Conservation (phyloP, 2,888 invertebrate genomes). For the Drosophila anomelani region DNA sequence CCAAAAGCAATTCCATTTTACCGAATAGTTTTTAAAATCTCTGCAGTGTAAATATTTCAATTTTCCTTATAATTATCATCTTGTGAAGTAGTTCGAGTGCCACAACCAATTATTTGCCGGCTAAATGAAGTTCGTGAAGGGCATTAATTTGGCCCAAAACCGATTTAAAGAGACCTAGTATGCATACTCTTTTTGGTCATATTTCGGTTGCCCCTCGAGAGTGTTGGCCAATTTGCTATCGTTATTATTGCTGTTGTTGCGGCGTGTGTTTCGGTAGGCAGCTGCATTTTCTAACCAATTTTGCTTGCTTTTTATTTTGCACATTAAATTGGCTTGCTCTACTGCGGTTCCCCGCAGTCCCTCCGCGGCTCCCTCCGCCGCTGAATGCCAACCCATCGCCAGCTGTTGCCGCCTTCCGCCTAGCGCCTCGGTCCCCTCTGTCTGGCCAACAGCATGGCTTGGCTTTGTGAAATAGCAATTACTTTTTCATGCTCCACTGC, state of each 20-base stretch:
- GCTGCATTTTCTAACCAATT: constrained; percentile 69
- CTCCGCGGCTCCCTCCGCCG: not conserved
- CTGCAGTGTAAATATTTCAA: not conserved
- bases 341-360: constrained; percentile 10
- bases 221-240: constrained; percentile 35
- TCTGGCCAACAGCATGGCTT: constrained; percentile 42
- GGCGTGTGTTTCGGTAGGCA: constrained; percentile 43
- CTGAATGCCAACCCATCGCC: constrained; percentile 23
- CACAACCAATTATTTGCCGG: not conserved
- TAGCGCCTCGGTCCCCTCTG: constrained; percentile 10
- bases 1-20: not conserved
- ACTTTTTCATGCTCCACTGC: constrained; percentile 79
- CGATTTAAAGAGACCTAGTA: not conserved
- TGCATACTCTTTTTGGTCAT: constrained; percentile 9
- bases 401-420: constrained; percentile 66
- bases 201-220: constrained; percentile 7
- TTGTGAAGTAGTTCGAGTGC: not conserved
- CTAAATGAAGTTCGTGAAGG: not conserved
- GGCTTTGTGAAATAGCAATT: constrained; percentile 78
- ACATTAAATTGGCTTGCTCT: constrained; percentile 71
- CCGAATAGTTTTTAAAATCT: not conserved
- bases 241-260: constrained; percentile 40
- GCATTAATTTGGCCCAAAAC: not conserved
- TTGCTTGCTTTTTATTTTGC: constrained; percentile 63
- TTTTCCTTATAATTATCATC: not conserved